These are phyloP conservation scores for Tuta absoluta DNA, from an alignment of 2,888 invertebrate genomes.

Conservation along the genomic window DNA sequence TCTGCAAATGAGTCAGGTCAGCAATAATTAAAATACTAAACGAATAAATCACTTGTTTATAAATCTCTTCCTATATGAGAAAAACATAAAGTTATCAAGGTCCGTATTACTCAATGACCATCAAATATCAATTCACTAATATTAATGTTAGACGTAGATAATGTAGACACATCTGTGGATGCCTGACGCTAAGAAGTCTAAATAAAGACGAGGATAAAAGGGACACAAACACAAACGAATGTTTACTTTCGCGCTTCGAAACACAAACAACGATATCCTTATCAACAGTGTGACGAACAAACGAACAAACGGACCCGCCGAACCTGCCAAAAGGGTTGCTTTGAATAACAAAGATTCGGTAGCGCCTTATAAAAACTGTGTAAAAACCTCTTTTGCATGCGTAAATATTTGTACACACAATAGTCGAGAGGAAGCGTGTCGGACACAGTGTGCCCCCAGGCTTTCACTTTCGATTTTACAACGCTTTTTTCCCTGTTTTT, in stretches of 20 bases:
- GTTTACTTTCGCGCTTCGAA: constrained; percentile 43
- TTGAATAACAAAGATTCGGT: constrained; percentile 76
- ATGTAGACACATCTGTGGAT: neutral
- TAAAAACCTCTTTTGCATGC: constrained; percentile 78
- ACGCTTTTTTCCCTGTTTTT: constrained; percentile 57
- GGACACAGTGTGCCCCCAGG: constrained; percentile 70
- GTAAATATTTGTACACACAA: constrained; percentile 77
- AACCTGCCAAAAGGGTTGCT: constrained; percentile 71
- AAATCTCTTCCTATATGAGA: no score
- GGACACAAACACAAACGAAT: constrained; percentile 25
- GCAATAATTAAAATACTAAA: no score
- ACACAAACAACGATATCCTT: constrained; percentile 54
- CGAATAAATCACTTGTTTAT: no score
- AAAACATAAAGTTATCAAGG: no score
- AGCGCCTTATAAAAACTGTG: constrained; percentile 69
- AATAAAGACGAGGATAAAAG: neutral
- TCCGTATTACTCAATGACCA: no score
- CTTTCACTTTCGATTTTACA: constrained; percentile 69
- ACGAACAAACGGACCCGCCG: constrained; percentile 55
- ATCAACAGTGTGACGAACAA: constrained; percentile 51
- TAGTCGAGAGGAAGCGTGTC: constrained; percentile 67
- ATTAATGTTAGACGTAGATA: no score
- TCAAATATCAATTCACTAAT: no score
- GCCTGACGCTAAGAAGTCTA: constrained; percentile 1
- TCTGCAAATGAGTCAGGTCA: no score